Conservation (phyloP, 2,888 invertebrate species). For the Microdon myrmicae region DNA sequence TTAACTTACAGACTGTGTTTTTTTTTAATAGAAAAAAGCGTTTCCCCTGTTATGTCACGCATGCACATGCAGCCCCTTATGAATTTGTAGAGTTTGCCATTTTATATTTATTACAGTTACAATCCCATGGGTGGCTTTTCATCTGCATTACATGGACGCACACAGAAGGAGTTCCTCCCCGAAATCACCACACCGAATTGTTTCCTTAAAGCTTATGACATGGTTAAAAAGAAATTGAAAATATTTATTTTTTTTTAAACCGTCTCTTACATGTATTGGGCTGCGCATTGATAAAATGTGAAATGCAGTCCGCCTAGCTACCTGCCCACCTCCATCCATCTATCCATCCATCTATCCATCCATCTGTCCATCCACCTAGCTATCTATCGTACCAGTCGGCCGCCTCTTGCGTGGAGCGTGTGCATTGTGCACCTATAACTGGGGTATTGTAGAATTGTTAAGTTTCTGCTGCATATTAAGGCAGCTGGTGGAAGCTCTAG, state of each 20-base stretch:
- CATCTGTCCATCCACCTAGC: conserved; percentile 28
- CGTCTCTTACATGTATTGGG: conserved; percentile 27
- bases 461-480: conserved; percentile 30
- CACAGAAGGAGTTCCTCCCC: conserved; percentile 19
- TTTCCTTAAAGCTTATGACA: conserved; percentile 10
- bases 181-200: not conserved
- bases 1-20: no score
- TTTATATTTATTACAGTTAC: conserved; percentile 43
- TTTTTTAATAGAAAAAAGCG: no score
- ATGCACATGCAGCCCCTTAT: conserved; percentile 15
- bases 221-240: conserved; percentile 18
- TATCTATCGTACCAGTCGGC: conserved; percentile 40
- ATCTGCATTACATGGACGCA: conserved; percentile 20
- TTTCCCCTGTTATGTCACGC: conserved; percentile 6
- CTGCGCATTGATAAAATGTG: conserved; percentile 46
- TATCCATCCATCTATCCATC: conserved; percentile 28
- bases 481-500: conserved; percentile 27
- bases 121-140: conserved; percentile 28
- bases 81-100: conserved; percentile 29
- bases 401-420: conserved; percentile 45
- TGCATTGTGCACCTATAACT: conserved; percentile 34
- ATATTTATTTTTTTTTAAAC: conserved; percentile 3
- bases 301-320: conserved; percentile 49
- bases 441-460: conserved; percentile 20
- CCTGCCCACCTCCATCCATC: conserved; percentile 32